These are phyloP conservation scores for Ditula angustiorana DNA, from an alignment of 2,888 invertebrate genomes.

Conservation along the genomic window DNA sequence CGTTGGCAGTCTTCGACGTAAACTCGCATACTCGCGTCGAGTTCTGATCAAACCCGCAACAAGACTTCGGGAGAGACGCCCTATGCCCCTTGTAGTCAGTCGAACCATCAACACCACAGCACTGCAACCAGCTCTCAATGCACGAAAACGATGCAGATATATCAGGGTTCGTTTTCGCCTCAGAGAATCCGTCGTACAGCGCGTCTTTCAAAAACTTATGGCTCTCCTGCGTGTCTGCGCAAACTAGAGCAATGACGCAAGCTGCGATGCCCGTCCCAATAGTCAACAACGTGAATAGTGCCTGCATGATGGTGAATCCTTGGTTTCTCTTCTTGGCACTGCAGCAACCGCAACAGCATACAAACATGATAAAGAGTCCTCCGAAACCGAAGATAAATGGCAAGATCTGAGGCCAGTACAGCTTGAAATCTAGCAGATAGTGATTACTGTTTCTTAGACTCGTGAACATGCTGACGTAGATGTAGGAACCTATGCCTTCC, in stretches of 20 bases:
- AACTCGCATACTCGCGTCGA: slow-evolving; percentile 13
- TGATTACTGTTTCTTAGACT: slow-evolving; percentile 29
- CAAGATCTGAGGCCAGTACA: slow-evolving; percentile 29
- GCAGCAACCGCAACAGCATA: slow-evolving; percentile 29
- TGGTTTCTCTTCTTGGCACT: slow-evolving; percentile 23
- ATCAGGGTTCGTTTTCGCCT: slow-evolving; percentile 9
- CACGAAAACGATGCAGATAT: slow-evolving; percentile 7
- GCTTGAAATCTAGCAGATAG: slow-evolving; percentile 20
- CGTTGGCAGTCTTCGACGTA: slow-evolving; percentile 23
- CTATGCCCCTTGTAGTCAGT: slow-evolving; percentile 11
- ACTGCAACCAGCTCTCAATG: slow-evolving; percentile 26
- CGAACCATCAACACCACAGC: slow-evolving; percentile 26
- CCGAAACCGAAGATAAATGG: slow-evolving; percentile 15
- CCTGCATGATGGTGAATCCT: slow-evolving; percentile 30
- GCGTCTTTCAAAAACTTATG: slow-evolving; percentile 24
- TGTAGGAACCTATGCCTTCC: slow-evolving; percentile 1
- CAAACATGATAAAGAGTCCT: slow-evolving; percentile 31
- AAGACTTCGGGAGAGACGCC: slow-evolving; percentile 10
- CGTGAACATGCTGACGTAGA: slow-evolving; percentile 20
- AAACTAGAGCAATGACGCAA: slow-evolving; percentile 9
- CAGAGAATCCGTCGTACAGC: slow-evolving; percentile 23
- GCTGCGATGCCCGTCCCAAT: slow-evolving; percentile 5
- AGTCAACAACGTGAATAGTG: slow-evolving; percentile 16
- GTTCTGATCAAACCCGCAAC: slow-evolving; percentile 15
- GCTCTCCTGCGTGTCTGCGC: slow-evolving; percentile 3